These are phyloP conservation scores for Pristionchus pacificus DNA, from an alignment of 1,140 invertebrate species.

Conservation along the genomic window DNA sequence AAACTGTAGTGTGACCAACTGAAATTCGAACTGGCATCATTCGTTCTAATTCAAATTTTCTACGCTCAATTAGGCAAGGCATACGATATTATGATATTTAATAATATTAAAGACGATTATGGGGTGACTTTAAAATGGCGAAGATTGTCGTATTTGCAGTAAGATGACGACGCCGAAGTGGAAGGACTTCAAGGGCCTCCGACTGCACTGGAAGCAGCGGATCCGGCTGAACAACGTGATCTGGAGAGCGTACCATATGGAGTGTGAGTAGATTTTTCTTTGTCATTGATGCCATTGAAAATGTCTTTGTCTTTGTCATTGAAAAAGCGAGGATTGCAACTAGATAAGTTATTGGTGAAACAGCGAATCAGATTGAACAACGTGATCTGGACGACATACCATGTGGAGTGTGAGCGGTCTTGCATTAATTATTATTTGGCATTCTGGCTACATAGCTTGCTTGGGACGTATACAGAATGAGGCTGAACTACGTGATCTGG, in stretches of 20 bases:
- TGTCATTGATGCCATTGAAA: not conserved
- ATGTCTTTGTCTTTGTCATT: not conserved
- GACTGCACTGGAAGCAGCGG: slow-evolving; percentile 93
- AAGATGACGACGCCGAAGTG: slow-evolving; percentile 88
- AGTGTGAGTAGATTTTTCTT: slow-evolving; percentile 74
- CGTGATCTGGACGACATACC: slow-evolving; percentile 99
- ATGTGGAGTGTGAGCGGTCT: slow-evolving; percentile 89
- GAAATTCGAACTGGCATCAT: too few species aligned
- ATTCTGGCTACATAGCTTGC: not conserved
- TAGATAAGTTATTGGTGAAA: slow-evolving; percentile 66
- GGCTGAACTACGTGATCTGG: slow-evolving; percentile 99
- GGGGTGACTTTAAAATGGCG: too few species aligned
- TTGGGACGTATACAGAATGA: slow-evolving; percentile 98
- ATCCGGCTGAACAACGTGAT: slow-evolving; percentile 98
- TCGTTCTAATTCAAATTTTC: too few species aligned
- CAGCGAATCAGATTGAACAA: slow-evolving; percentile 98
- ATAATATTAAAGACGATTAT: too few species aligned
- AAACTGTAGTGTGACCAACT: too few species aligned
- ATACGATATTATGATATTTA: too few species aligned
- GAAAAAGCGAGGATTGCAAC: not conserved
- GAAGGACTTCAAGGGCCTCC: slow-evolving; percentile 97
- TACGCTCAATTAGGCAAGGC: too few species aligned
- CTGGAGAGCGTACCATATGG: slow-evolving; percentile 99
- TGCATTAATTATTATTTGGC: not conserved
- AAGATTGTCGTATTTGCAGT: slow-evolving; percentile 19